phyloP scores from a whole-genome alignment of 2,113 vertebrate genomes.

The Otolemur garnettii region DNA sequence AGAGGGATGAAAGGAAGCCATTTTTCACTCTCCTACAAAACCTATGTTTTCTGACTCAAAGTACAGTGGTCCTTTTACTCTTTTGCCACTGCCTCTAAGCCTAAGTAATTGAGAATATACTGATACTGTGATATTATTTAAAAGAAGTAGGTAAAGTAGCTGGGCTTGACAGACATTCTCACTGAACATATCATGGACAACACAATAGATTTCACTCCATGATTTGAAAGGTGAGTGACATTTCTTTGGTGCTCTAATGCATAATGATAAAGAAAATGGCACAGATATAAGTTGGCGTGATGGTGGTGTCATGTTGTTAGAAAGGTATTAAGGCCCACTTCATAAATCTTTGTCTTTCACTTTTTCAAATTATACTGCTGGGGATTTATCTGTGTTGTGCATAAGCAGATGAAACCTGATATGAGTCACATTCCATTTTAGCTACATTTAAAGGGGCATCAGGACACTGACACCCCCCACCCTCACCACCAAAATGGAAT shows the following conservation, averaged over 20 bases:
- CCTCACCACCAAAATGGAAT: neutral
- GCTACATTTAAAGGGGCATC: neutral
- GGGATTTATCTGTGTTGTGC: neutral
- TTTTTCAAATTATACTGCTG: neutral
- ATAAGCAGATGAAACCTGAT: neutral
- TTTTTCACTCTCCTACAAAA: neutral
- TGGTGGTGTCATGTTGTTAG: neutral
- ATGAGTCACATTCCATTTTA: neutral
- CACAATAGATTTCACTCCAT: neutral
- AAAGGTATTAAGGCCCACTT: neutral
- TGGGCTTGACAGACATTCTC: constrained; percentile 22
- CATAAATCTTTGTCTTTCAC: neutral
- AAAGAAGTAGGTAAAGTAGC: constrained; percentile 8
- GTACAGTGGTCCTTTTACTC: neutral
- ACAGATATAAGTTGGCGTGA: neutral
- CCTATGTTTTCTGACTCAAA: neutral
- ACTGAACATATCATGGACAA: neutral
- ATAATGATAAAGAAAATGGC: constrained; percentile 38
- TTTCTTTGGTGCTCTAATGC: neutral
- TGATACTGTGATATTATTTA: neutral
- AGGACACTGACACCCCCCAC: neutral
- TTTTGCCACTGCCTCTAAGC: neutral
- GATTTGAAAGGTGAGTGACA: constrained; percentile 37
- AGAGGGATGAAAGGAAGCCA: neutral
- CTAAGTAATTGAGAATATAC: neutral